Percentiles rank a stretch among this genome's conserved stretches.
Evolutionary conservation across 2,888 invertebrate species (phyloP).

Genomic region (Sminthurides aquaticus): DNA sequence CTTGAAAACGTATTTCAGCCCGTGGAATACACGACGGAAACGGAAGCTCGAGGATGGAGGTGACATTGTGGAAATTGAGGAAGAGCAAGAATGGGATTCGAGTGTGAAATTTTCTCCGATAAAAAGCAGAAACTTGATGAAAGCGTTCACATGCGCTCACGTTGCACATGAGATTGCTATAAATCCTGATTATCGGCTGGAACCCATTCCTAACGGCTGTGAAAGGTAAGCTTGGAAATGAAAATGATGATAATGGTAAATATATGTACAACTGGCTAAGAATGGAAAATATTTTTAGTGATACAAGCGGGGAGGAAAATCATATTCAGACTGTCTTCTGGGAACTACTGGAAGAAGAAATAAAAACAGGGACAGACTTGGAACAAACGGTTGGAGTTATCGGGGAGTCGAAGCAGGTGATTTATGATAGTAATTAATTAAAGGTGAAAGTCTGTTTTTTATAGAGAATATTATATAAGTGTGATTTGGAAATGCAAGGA

Average conservation of each 20-base stretch:
- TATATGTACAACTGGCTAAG: background rate
- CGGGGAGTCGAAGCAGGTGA: background rate
- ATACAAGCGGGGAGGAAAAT: too few relatives aligned
- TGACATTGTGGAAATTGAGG: too few relatives aligned
- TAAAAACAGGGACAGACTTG: background rate
- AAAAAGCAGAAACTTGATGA: constrained; percentile 8
- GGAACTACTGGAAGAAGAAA: constrained; percentile 11
- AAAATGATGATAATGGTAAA: background rate
- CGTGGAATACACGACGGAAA: too few relatives aligned
- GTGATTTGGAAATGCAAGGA: too few relatives aligned
- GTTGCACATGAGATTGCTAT: constrained; percentile 17
- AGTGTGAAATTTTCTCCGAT: too few relatives aligned
- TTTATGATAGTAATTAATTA: too few relatives aligned
- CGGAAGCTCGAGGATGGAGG: too few relatives aligned
- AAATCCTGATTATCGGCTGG: constrained; percentile 10
- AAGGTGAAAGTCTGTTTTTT: too few relatives aligned
- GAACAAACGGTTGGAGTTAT: constrained; percentile 2
- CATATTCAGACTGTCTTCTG: constrained; percentile 6
- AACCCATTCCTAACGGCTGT: background rate
- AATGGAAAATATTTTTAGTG: too few relatives aligned
- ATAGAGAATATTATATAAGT: too few relatives aligned
- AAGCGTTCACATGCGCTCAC: constrained; percentile 10
- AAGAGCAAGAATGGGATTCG: too few relatives aligned
- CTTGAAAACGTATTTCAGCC: too few relatives aligned
- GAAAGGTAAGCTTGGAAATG: background rate